phyloP scores from a whole-genome alignment of 37 sponge, comb jelly and placozoan species.

The Halichondria panicea region DNA sequence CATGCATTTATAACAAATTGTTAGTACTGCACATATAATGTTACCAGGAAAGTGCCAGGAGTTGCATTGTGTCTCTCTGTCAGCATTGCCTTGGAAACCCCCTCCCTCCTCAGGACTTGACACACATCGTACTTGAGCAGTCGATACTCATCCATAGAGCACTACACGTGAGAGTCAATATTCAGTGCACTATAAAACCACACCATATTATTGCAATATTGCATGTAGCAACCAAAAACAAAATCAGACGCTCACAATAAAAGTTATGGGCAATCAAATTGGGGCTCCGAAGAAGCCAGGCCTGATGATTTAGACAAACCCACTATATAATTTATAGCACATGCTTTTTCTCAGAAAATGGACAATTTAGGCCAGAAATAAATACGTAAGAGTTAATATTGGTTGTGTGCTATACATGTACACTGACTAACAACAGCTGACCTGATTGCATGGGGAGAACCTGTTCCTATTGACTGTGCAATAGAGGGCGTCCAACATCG shows the following conservation, averaged over 20 bases:
- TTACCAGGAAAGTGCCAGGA: slow-evolving; percentile 88
- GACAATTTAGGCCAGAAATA: no score
- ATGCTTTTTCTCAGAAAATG: no score
- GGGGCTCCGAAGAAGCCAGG: not conserved
- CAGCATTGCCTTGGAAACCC: slow-evolving; percentile 35
- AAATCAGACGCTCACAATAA: no score
- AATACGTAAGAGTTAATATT: no score
- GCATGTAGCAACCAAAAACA: no score
- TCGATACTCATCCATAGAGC: slow-evolving; percentile 68
- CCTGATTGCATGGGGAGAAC: slow-evolving; percentile 63
- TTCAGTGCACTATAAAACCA: no score
- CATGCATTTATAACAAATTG: not conserved
- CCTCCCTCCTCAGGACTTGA: slow-evolving; percentile 25
- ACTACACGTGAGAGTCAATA: slow-evolving; percentile 17
- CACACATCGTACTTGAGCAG: slow-evolving; percentile 88
- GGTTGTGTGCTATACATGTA: not conserved
- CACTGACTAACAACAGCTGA: slow-evolving; percentile 28
- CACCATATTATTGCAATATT: not conserved
- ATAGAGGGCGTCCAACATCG: slow-evolving; percentile 76
- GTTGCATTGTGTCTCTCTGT: slow-evolving; percentile 77
- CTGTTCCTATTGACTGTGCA: slow-evolving; percentile 62
- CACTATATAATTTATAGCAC: no score
- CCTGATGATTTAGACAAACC: no score
- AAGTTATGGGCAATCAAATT: not conserved
- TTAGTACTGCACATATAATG: not conserved